Evolutionary conservation across 1,140 invertebrate species (phyloP).

Genomic region (Eueides isabella): DNA sequence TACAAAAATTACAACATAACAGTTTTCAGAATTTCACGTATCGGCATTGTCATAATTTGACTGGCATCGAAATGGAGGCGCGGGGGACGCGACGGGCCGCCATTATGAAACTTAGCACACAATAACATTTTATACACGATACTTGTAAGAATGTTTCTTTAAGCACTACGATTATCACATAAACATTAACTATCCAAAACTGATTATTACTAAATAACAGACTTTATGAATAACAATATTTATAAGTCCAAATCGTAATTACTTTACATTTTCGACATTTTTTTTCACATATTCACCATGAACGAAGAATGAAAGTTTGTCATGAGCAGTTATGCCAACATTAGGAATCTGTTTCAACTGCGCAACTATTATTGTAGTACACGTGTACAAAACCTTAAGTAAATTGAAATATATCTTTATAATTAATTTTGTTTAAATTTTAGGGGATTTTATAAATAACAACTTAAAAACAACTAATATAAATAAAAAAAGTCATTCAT

Average conservation of each 20-base stretch:
- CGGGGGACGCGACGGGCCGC: conserved; percentile 85
- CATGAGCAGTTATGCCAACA: conserved; percentile 64
- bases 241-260: conserved; percentile 20
- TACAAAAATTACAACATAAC: conserved; percentile 60
- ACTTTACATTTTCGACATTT: conserved; percentile 35
- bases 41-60: conserved; percentile 83
- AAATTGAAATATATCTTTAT: neutral
- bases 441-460: neutral
- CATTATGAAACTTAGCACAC: conserved; percentile 84
- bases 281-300: conserved; percentile 49
- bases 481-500: conserved; percentile 10
- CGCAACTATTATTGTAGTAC: conserved; percentile 7
- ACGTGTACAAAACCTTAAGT: neutral
- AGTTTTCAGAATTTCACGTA: conserved; percentile 76
- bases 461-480: neutral
- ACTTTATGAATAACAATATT: conserved; percentile 21
- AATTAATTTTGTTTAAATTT: neutral
- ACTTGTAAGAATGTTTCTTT: conserved; percentile 30
- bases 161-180: conserved; percentile 18
- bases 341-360: conserved; percentile 33
- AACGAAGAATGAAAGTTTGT: conserved; percentile 75
- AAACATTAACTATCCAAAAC: conserved; percentile 18
- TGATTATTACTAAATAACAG: conserved; percentile 22
- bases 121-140: conserved; percentile 75
- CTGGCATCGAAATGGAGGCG: conserved; percentile 83